These are phyloP conservation scores for Tuta absoluta DNA, from an alignment of 2,888 invertebrate genomes.

Conservation along the genomic window DNA sequence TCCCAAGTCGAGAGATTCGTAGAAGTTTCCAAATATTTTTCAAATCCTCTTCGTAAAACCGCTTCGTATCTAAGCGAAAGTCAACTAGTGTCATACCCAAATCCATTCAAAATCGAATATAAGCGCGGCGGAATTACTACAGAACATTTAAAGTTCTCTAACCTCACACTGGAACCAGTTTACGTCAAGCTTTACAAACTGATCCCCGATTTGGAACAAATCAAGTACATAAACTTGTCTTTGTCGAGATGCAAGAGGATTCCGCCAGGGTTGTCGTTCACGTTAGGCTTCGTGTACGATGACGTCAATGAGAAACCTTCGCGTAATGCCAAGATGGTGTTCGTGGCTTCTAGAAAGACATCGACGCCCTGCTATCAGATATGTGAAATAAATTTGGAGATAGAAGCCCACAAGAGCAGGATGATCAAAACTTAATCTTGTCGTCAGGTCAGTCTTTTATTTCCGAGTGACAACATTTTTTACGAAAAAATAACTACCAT, in stretches of 20 bases:
- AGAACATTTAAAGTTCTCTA: slow-evolving; percentile 63
- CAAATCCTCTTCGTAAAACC: slow-evolving; percentile 65
- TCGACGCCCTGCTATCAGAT: slow-evolving; percentile 72
- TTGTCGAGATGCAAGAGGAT: slow-evolving; percentile 63
- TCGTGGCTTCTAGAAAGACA: slow-evolving; percentile 68
- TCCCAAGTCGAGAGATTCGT: slow-evolving; percentile 65
- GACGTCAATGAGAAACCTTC: slow-evolving; percentile 62
- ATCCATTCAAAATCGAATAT: slow-evolving; percentile 58
- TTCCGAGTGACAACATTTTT: too few relatives aligned
- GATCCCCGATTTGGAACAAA: slow-evolving; percentile 64
- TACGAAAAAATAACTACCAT: too few relatives aligned
- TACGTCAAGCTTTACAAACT: slow-evolving; percentile 67
- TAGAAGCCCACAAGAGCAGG: slow-evolving; percentile 56
- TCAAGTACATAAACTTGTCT: slow-evolving; percentile 66
- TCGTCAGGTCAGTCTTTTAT: background rate
- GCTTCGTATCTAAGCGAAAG: slow-evolving; percentile 70
- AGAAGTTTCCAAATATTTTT: slow-evolving; percentile 72
- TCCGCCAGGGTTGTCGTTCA: slow-evolving; percentile 68
- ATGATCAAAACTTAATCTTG: slow-evolving; percentile 25
- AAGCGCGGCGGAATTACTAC: slow-evolving; percentile 60
- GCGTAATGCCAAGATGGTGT: slow-evolving; percentile 62
- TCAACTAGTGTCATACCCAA: slow-evolving; percentile 62
- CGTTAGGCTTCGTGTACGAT: slow-evolving; percentile 64
- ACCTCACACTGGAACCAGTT: slow-evolving; percentile 65
- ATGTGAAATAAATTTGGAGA: slow-evolving; percentile 66